Conservation (phyloP, 2,888 invertebrate genomes). For the Phymatocera aterrima region DNA sequence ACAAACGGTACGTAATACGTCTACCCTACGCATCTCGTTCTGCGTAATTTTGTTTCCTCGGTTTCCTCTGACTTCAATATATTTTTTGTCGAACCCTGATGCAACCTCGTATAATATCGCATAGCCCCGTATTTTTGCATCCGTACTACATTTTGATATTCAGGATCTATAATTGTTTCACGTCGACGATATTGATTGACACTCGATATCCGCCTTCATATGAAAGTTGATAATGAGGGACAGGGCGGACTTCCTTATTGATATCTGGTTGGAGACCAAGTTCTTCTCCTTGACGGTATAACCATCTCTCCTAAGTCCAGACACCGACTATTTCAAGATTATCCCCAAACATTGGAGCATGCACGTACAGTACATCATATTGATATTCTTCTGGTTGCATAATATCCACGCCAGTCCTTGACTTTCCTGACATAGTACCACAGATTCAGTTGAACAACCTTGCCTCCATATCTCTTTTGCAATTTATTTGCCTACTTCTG, state of each 20-base stretch:
- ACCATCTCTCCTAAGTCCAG: not conserved
- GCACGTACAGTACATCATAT: not conserved
- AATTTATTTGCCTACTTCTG: no score
- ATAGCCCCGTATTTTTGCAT: not conserved
- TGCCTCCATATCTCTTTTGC: no score
- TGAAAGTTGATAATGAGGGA: not conserved
- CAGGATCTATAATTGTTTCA: not conserved
- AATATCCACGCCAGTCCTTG: no score
- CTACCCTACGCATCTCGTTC: not conserved
- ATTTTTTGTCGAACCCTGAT: no score
- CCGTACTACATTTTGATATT: not conserved
- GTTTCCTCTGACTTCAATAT: not conserved
- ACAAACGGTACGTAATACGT: not conserved
- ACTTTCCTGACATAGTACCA: no score
- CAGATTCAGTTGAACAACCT: no score
- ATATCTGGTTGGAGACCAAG: constrained; percentile 3
- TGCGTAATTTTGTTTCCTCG: constrained; percentile 3
- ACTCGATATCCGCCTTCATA: not conserved
- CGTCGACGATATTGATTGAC: constrained; percentile 1
- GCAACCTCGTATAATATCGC: not conserved
- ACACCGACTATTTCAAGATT: constrained; percentile 20
- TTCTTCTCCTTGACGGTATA: not conserved
- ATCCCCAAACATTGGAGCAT: constrained; percentile 21
- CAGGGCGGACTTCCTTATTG: constrained; percentile 1
- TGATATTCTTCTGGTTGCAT: not conserved